Evolutionary conservation across 1,140 invertebrate species (phyloP).

Genomic region (Drosophila navojoa): DNA sequence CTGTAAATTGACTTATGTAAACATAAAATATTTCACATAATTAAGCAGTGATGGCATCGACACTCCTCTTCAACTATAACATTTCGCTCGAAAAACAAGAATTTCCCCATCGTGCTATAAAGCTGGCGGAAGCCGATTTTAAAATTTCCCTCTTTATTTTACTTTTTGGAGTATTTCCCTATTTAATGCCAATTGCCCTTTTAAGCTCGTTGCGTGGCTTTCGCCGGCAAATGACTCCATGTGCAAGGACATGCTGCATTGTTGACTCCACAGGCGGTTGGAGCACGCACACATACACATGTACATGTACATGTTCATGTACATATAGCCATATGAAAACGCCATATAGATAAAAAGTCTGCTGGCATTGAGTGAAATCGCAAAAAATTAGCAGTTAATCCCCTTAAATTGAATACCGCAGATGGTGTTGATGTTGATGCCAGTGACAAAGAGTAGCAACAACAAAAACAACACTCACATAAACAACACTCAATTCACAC

Average conservation of each 20-base stretch:
- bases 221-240: constrained; percentile 18
- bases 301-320: too few relatives aligned
- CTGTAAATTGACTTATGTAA: background rate
- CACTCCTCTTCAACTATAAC: background rate
- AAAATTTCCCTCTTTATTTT: background rate
- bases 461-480: constrained; percentile 16
- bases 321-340: constrained; percentile 2
- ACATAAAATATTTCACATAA: background rate
- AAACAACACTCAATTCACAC: constrained; percentile 38
- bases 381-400: constrained; percentile 84
- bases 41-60: background rate
- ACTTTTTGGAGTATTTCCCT: background rate
- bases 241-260: constrained; percentile 6
- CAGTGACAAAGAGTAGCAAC: constrained; percentile 51
- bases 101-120: too few relatives aligned
- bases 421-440: constrained; percentile 69
- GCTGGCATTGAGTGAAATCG: constrained; percentile 76
- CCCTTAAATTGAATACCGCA: constrained; percentile 83
- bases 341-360: constrained; percentile 47
- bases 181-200: constrained; percentile 32
- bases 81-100: background rate
- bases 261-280: constrained; percentile 69
- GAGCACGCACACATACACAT: constrained; percentile 22
- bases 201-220: constrained; percentile 38
- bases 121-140: background rate